Conservation (phyloP, 30 jellyfish, hydroid and myxozoan genomes). For the Turritopsis dohrnii region DNA sequence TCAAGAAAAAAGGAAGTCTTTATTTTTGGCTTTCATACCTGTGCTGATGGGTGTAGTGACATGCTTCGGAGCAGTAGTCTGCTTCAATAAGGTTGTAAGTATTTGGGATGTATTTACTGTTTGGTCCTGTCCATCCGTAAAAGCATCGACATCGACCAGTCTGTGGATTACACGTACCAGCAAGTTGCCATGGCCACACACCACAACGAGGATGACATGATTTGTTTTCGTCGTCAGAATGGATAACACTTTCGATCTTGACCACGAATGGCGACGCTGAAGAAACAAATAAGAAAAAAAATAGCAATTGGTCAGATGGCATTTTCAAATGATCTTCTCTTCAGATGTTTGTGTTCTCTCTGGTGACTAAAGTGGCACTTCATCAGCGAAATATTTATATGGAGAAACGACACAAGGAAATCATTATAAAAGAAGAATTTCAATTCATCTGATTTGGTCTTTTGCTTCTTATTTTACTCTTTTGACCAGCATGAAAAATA, state of each 20-base stretch:
- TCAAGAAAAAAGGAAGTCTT: neutral
- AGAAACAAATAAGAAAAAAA: neutral
- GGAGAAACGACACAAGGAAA: neutral
- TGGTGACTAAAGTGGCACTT: no score
- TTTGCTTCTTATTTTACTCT: neutral
- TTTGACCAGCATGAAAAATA: neutral
- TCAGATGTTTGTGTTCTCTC: no score
- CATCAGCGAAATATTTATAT: neutral
- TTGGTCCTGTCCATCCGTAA: constrained; percentile 29
- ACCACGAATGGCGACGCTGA: neutral
- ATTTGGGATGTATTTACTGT: neutral
- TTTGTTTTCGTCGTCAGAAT: neutral
- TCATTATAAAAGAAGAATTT: neutral
- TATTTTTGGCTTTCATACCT: constrained; percentile 6
- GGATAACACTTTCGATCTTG: neutral
- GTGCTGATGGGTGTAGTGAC: constrained; percentile 23
- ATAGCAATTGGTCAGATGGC: neutral
- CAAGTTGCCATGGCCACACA: constrained; percentile 3
- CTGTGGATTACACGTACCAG: constrained; percentile 5
- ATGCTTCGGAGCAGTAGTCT: constrained; percentile 11
- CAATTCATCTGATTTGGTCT: neutral
- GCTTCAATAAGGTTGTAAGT: constrained; percentile 12
- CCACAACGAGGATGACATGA: constrained; percentile 31
- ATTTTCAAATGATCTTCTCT: neutral
- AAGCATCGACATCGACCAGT: constrained; percentile 17